Base-by-base conservation (phyloP, 2,113 vertebrate species). In the Bujurquina vittata region DNA sequence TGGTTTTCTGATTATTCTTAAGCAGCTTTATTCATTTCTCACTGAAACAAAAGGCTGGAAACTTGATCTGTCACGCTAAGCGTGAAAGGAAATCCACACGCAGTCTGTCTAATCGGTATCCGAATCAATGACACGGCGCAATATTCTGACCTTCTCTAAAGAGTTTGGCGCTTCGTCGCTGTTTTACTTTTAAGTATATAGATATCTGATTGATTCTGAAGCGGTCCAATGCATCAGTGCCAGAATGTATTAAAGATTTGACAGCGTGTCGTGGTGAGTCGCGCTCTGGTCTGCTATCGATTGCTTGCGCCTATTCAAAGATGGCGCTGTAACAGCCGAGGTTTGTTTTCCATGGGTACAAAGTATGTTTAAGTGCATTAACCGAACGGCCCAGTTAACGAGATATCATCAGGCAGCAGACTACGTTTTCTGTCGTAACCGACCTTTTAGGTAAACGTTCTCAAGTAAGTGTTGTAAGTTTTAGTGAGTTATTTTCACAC, bases 281-380 rank as follows among this genome's bases (percentile, higher is more conserved):
- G 22, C 10, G 1, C 5, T 5, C 1, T 1, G 12, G 1, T 91
- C 87, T 62, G 77, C 2, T 59, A 5, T 94, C 84, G 57, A 86
- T 79, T 95, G 7, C 10, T 76, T 33, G 23, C 0, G 92, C 29
- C 94, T 94, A 33, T n/a, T 84, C 23, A 23, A 95, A 93, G 78
- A 95, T 95, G 95, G 94, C 91, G 93, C 60, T 33, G 85, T 94
- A 65, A 94, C 82, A 83, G 81, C 72, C 78, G 14, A 67, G 83
- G 86, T 90, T 92, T 94, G 87, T 94, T 94, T 86, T 93, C 79
- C 81, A 84, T 76, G 88, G 79, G 74, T 82, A 29, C 77, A 88
- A 93, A 95, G 92, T 94, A 96, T 96, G 95, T 94, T 93, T 83
- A 94, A 93, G 95, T 94, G 94, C 90, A 78, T 95, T 94, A 96